Conservation (phyloP, 2,113 vertebrate species). For the Neolamprologus toae region DNA sequence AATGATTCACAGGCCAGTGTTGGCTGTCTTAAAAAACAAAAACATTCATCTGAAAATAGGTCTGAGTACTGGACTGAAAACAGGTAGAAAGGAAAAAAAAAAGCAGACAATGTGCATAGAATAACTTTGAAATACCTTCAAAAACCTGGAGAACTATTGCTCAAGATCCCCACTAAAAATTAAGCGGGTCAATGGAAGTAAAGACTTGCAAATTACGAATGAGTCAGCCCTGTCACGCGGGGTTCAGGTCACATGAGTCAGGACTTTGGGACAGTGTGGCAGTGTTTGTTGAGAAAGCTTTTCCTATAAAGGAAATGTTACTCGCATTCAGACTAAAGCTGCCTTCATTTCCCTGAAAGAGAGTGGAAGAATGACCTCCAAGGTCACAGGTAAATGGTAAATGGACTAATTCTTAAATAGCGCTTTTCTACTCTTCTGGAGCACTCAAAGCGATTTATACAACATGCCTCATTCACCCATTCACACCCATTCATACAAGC, state of each 20-base stretch:
- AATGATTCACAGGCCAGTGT: background rate
- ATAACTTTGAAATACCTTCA: background rate
- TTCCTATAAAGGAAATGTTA: background rate
- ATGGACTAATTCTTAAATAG: background rate
- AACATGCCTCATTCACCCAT: background rate
- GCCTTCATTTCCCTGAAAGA: background rate
- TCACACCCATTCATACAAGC: background rate
- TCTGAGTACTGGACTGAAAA: background rate
- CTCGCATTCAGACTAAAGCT: background rate
- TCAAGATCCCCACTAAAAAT: background rate
- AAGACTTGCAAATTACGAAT: background rate
- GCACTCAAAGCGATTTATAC: background rate
- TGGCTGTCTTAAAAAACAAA: background rate
- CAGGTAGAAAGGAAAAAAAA: accelerated
- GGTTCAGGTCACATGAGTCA: background rate
- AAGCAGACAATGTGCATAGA: background rate
- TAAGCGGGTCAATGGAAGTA: background rate
- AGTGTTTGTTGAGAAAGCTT: background rate
- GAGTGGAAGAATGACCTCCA: background rate
- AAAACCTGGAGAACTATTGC: background rate
- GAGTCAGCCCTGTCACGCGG: background rate
- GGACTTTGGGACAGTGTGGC: background rate
- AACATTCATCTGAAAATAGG: background rate
- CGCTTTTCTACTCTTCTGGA: background rate
- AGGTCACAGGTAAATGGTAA: background rate